Base-by-base conservation (phyloP, 2,888 invertebrate genomes). In the Sphinx pinastri region DNA sequence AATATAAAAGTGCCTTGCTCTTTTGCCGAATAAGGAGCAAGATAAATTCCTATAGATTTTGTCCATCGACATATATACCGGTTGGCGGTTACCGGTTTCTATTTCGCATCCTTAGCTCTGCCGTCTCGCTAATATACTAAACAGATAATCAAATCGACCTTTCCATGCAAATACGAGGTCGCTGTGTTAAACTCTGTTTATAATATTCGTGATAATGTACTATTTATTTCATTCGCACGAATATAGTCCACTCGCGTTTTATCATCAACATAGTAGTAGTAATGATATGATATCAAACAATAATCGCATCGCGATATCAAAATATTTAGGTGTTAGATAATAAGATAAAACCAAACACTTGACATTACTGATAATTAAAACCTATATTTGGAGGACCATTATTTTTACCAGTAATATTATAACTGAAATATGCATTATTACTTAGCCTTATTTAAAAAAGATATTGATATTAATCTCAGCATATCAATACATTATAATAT, bases 141-240 rank as follows among this genome's bases (percentile, higher is more conserved):
- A 63, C 16, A 49, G 63, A 63, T 63, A 63, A 63, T 63, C 63
- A 47, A 63, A 47, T 19, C 16, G 63, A 49, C 25, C 63, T 63
- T 63, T 63, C 49, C 63, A 12, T 19, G 19, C 49, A 16, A 49
- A 63, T 49, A 49, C 63, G 49, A 63, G 63, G 63, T 63, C 63
- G 49, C 13, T 19, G 12, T 49, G 63, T 63, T 49, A 63, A 63
- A 63, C 19, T 49, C 19, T 63, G 63, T 49, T 63, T 63, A 63
- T 25, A 63, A 63, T 19, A 49, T n/a, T 45, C 8, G 19, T 49
- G 63, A 19, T 63, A 63, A 13, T 47, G 19, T 63, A 19, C 11
- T 47, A 49, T 63, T 19, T 47, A 60, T 60, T 47, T 38, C 10
- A 47, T 60, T 8, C 38, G 38, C 38, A 38, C 7, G 38, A 38